Evolutionary conservation across 2,797 vertebrate species (phyloP).

Genomic region (Argyrosomus regius): DNA sequence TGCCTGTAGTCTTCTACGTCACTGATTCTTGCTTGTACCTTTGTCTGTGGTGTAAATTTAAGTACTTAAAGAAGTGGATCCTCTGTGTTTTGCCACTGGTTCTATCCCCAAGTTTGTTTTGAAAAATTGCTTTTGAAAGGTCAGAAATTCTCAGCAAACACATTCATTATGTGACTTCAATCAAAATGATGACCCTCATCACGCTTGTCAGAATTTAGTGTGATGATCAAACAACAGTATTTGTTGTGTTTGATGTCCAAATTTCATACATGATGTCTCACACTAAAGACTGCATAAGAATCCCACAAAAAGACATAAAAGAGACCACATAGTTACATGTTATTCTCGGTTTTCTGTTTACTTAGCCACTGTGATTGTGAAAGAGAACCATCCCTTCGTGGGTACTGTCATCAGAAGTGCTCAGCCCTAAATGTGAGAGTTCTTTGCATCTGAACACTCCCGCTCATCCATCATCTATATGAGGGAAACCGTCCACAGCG

Average conservation of each 20-base stretch:
- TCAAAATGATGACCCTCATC: no score
- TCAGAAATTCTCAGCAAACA: no score
- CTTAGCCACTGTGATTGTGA: slow-evolving; percentile 25
- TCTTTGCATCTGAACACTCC: slow-evolving; percentile 44
- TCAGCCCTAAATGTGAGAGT: slow-evolving; percentile 34
- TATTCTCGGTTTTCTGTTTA: slow-evolving; percentile 1
- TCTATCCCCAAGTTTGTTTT: no score
- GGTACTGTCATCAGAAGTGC: slow-evolving; percentile 41
- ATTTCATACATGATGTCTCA: not conserved
- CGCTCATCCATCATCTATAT: slow-evolving; percentile 62
- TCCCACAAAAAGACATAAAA: not conserved
- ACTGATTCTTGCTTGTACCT: no score
- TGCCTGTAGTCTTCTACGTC: no score
- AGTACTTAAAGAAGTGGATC: no score
- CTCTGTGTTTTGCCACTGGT: no score
- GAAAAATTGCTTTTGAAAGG: no score
- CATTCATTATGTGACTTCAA: no score
- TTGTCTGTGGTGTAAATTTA: no score
- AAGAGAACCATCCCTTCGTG: slow-evolving; percentile 36
- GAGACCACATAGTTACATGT: not conserved
- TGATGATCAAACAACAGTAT: not conserved
- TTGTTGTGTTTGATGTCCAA: not conserved
- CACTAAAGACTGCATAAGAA: not conserved
- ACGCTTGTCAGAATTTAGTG: no score
- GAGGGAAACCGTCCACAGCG: slow-evolving; percentile 38